These are phyloP conservation scores for Progne subis DNA, from an alignment of 2,113 vertebrate genomes.

Conservation along the genomic window DNA sequence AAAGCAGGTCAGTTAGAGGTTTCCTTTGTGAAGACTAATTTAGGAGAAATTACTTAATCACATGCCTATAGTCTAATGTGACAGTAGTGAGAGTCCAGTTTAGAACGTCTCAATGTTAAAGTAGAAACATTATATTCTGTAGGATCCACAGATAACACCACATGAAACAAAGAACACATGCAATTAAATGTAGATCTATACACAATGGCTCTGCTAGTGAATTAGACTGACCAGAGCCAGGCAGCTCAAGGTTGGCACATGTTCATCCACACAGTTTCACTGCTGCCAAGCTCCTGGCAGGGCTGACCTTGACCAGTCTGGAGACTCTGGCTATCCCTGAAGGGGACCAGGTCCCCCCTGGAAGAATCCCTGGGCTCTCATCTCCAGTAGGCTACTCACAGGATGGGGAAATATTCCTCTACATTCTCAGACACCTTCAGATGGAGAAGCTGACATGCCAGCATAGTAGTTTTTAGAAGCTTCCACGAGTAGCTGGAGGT, in stretches of 20 bases:
- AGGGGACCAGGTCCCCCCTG: neutral
- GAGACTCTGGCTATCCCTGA: neutral
- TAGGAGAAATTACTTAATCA: conserved; percentile 23
- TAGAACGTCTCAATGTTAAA: neutral
- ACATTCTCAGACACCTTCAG: neutral
- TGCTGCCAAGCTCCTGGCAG: neutral
- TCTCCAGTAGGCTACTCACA: neutral
- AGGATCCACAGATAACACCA: neutral
- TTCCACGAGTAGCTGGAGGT: rapidly evolving
- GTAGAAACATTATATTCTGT: neutral
- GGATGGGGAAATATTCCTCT: neutral
- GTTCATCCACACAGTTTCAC: neutral
- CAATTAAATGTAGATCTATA: neutral
- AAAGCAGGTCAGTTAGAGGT: neutral
- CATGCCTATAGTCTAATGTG: neutral
- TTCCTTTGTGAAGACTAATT: conserved; percentile 32
- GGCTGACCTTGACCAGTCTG: neutral
- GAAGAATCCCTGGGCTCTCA: neutral
- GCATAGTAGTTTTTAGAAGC: neutral
- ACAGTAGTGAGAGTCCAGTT: neutral
- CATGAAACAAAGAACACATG: neutral
- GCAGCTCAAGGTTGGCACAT: neutral
- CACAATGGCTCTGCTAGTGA: neutral
- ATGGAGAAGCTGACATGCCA: neutral
- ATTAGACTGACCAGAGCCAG: neutral